phyloP scores from a whole-genome alignment of 1,140 invertebrate genomes.

The Drosophila quadrilineata region DNA sequence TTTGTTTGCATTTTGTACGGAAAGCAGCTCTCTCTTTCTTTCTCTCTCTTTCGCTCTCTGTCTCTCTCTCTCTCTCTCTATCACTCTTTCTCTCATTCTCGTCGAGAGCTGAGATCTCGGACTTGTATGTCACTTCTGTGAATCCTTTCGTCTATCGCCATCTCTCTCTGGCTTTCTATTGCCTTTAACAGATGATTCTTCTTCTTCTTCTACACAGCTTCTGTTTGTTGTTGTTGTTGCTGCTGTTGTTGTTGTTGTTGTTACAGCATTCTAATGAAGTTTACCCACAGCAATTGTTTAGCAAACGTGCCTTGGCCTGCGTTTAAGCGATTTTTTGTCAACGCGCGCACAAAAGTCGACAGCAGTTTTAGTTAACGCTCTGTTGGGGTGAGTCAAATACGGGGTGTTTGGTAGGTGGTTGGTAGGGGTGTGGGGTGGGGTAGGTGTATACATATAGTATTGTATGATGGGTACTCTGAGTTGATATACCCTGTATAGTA shows the following conservation, averaged over 20 bases:
- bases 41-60: too few relatives aligned
- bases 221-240: slow-evolving; percentile 27
- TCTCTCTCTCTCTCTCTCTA: too few relatives aligned
- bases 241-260: slow-evolving; percentile 47
- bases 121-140: slow-evolving; percentile 71
- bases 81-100: too few relatives aligned
- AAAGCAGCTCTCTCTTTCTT: slow-evolving; percentile 31
- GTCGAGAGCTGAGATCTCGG: too few relatives aligned
- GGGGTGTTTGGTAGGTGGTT: too few relatives aligned
- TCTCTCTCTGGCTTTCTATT: not conserved
- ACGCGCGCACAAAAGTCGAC: slow-evolving; percentile 71
- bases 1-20: slow-evolving; percentile 54
- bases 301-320: slow-evolving; percentile 78
- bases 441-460: too few relatives aligned
- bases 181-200: not conserved
- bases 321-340: slow-evolving; percentile 79
- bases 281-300: slow-evolving; percentile 79
- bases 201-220: not conserved
- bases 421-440: not conserved
- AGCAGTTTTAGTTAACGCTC: slow-evolving; percentile 5
- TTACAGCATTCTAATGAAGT: slow-evolving; percentile 78
- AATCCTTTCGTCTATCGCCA: slow-evolving; percentile 18
- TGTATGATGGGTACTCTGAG: too few relatives aligned
- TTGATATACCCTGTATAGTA: too few relatives aligned
- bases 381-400: not conserved